A percentile compares a stretch with the other conserved stretches of the same genome.
Evolutionary conservation across 2,113 vertebrate species (phyloP).

Genomic region (Nannospalax galili): DNA sequence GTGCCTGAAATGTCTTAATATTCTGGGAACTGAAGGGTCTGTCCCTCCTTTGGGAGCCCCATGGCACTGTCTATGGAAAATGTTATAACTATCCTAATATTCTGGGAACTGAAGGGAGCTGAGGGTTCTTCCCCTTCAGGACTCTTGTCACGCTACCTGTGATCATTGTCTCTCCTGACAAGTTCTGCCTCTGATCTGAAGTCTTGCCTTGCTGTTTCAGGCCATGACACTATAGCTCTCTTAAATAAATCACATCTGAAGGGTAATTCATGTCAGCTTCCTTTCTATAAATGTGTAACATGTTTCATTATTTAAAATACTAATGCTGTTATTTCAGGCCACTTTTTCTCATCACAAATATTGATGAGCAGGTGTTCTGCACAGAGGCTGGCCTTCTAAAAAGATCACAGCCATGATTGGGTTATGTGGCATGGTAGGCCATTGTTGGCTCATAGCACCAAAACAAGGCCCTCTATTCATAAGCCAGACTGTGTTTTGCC

Average conservation of each 20-base stretch:
- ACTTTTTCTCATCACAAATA: background rate
- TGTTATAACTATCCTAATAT: background rate
- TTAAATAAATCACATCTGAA: background rate
- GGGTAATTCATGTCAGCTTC: background rate
- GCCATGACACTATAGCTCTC: background rate
- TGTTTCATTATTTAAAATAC: background rate
- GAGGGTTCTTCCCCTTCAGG: no score
- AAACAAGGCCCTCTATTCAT: conserved; percentile 4
- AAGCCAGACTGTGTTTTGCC: background rate
- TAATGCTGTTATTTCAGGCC: background rate
- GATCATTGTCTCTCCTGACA: background rate
- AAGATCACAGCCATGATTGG: background rate
- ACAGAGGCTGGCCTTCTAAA: background rate
- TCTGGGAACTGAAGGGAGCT: background rate
- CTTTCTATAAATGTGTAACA: background rate
- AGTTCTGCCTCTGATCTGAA: background rate
- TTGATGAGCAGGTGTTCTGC: background rate
- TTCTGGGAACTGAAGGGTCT: background rate
- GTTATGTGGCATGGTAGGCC: background rate
- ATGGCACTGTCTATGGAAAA: no score
- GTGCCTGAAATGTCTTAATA: background rate
- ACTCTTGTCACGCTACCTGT: background rate
- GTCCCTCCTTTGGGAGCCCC: background rate
- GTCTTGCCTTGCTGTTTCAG: background rate
- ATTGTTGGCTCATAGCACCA: background rate